A percentile compares a stretch with the other conserved stretches of the same genome.
These are phyloP conservation scores for Gila orcuttii DNA, from an alignment of 2,113 vertebrate genomes.

Conservation along the genomic window DNA sequence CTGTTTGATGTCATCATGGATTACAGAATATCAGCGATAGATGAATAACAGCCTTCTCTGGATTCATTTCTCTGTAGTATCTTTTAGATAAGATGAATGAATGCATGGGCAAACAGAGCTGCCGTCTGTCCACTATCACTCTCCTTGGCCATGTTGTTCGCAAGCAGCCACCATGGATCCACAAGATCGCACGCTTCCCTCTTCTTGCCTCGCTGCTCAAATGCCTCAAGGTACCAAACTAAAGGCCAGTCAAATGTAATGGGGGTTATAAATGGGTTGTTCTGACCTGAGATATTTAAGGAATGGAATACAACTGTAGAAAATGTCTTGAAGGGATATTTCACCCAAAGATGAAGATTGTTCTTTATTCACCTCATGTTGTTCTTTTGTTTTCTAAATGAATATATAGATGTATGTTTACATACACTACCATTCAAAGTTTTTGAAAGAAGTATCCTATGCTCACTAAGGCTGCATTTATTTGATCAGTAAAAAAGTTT, in stretches of 20 bases:
- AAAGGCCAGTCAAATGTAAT: conserved; percentile 2
- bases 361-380: neutral
- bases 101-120: conserved; percentile 81
- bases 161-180: conserved; percentile 93
- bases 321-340: neutral
- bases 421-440: neutral
- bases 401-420: neutral
- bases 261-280: neutral
- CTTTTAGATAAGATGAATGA: conserved; percentile 96
- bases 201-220: conserved; percentile 88
- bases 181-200: conserved; percentile 88
- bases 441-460: too few species aligned
- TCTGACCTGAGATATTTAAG: neutral
- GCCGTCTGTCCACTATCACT: conserved; percentile 81
- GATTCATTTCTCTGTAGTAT: conserved; percentile 69
- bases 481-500: too few species aligned
- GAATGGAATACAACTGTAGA: neutral
- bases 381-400: neutral
- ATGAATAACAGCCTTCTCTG: conserved; percentile 13
- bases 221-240: conserved; percentile 89
- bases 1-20: neutral
- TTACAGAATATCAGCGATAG: neutral
- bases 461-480: too few species aligned
- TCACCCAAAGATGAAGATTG: neutral
- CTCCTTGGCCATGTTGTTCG: conserved; percentile 90